Base-by-base conservation (phyloP, 2,888 invertebrate species). In the Meganola albula region DNA sequence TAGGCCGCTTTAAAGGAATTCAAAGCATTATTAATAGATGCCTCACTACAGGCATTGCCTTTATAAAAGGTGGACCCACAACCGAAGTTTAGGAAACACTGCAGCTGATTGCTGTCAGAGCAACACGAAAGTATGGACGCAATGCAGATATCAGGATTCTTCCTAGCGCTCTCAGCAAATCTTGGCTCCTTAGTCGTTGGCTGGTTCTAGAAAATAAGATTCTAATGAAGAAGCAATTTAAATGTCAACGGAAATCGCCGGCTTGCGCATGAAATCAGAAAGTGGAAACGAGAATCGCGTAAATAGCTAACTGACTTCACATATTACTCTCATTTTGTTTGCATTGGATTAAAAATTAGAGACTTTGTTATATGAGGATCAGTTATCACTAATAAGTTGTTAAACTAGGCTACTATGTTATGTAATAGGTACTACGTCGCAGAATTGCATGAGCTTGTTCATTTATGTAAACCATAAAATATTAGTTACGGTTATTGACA, bases 121-220 rank as follows among this genome's bases (percentile, higher is more conserved):
- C 83, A 82, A 55, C 83, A 83, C 1, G 66, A 56, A 0, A 83
- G 48, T 22, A 76, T 60, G 1, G 75, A 72, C 8, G 75, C 70
- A 24, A 69, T 69, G 41, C 83, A 83, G 35, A 50, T 48, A 2
- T 20, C 20, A 5, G 20, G 16, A 4, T 16, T 4, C 1, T 14
- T 11, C 2, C 37, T n/a, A 16, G 14, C 14, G 8, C 25, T 35
- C 8, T 22, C 24, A 10, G 29, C 31, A 11, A 50, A 53, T 7
- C 11, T 34, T 4, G 63, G 61, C 7, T 56, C 51, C 26, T 34
- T 50, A 27, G 61, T 48, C 4, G 29, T 10, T 2, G 27, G 26
- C 38, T 47, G 53, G 8, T 28, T 41, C 57, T 59, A 52, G 23
- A 58, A 59, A 44, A 38, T 12, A 31, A 44, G 9, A 37, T 25